A percentile compares a stretch with the other conserved stretches of the same genome.
Evolutionary conservation across 1,140 invertebrate genomes (phyloP).

Genomic region (Schlechtendalia chinensis): DNA sequence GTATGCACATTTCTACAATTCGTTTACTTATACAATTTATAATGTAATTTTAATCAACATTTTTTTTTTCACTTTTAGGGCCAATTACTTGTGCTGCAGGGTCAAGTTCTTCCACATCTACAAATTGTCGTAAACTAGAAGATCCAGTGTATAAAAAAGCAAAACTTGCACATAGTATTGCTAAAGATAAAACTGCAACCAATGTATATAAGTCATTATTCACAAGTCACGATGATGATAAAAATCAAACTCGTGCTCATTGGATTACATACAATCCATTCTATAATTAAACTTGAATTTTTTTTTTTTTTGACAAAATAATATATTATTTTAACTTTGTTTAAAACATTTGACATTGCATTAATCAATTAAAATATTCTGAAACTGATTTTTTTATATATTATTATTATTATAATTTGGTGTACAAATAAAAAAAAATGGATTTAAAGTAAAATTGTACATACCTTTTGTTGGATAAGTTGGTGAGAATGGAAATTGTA

Average conservation of each 20-base stretch:
- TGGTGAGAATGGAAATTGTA: too few relatives aligned
- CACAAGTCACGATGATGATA: conserved; percentile 81
- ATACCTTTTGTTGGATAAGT: too few relatives aligned
- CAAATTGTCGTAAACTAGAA: conserved; percentile 31
- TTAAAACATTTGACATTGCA: too few relatives aligned
- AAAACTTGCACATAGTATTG: conserved; percentile 76
- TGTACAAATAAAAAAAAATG: too few relatives aligned
- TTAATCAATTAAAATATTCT: too few relatives aligned
- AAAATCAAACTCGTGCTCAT: conserved; percentile 83
- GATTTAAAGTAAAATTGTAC: too few relatives aligned
- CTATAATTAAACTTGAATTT: conserved; percentile 70
- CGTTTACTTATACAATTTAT: too few relatives aligned
- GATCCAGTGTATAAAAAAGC: conserved; percentile 72
- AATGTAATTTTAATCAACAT: background rate
- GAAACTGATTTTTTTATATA: too few relatives aligned
- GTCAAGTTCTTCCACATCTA: background rate
- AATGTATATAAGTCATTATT: conserved; percentile 95
- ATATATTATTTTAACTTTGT: background rate
- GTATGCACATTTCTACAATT: conserved; percentile 3
- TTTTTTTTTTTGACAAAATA: background rate
- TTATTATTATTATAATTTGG: too few relatives aligned
- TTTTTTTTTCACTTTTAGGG: conserved; percentile 11
- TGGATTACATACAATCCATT: conserved; percentile 98
- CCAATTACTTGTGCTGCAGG: conserved; percentile 4
- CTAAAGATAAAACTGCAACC: conserved; percentile 86